A percentile compares a stretch with the other conserved stretches of the same genome.
phyloP scores from a whole-genome alignment of 2,113 vertebrate genomes.

The Eidolon helvum region DNA sequence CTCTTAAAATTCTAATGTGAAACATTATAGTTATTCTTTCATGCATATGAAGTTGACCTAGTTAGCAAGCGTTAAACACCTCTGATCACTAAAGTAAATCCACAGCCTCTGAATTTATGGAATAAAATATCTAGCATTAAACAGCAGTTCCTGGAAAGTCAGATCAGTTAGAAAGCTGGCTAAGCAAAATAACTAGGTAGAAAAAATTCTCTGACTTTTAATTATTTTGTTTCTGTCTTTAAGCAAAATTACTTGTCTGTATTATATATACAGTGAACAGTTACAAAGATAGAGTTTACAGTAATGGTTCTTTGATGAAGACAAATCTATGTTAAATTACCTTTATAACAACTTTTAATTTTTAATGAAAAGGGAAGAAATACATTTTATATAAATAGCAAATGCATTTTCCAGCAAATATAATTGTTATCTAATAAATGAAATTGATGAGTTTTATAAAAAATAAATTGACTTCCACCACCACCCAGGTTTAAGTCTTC shows the following conservation, averaged over 20 bases:
- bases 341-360: neutral
- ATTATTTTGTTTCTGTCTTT: slow-evolving; percentile 23
- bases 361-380: slow-evolving; percentile 7
- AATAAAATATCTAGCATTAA: neutral
- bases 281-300: neutral
- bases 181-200: neutral
- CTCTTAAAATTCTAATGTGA: neutral
- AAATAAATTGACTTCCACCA: neutral
- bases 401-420: slow-evolving; percentile 14
- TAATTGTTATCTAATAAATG: slow-evolving; percentile 33
- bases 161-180: neutral
- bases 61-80: neutral
- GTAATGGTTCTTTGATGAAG: neutral
- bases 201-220: slow-evolving; percentile 1
- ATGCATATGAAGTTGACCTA: neutral
- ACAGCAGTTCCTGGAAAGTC: neutral
- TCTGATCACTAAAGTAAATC: neutral
- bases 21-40: neutral
- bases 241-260: neutral
- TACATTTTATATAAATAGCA: neutral
- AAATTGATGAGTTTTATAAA: slow-evolving; percentile 15
- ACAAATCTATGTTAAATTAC: neutral
- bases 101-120: neutral
- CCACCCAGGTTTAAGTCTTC: neutral
- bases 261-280: neutral